phyloP scores from a whole-genome alignment of 1,140 invertebrate species.

The Schmidtea mediterranea region DNA sequence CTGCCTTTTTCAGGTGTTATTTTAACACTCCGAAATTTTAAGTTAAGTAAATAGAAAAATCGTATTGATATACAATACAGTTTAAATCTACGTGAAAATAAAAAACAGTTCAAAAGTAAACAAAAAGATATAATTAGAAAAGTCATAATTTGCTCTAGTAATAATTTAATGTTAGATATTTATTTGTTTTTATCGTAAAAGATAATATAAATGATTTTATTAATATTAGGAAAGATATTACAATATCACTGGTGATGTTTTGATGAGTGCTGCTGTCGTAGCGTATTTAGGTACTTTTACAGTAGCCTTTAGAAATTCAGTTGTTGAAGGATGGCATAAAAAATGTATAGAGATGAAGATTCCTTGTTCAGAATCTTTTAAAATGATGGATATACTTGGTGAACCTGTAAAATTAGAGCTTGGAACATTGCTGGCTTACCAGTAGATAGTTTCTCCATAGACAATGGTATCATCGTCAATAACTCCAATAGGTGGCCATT shows the following conservation, averaged over 20 bases:
- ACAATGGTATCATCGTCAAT: slow-evolving; percentile 27
- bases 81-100: too few relatives aligned
- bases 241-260: slow-evolving; percentile 26
- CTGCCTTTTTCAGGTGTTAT: too few relatives aligned
- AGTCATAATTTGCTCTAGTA: too few relatives aligned
- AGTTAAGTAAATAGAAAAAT: too few relatives aligned
- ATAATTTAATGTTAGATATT: too few relatives aligned
- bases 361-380: slow-evolving; percentile 23
- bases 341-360: slow-evolving; percentile 18
- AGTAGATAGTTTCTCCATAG: slow-evolving; percentile 26
- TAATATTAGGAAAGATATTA: slow-evolving; percentile 14
- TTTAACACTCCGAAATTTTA: too few relatives aligned
- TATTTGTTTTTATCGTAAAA: too few relatives aligned
- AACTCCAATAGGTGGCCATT: slow-evolving; percentile 27
- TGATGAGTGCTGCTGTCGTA: slow-evolving; percentile 23
- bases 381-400: slow-evolving; percentile 20
- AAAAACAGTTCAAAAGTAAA: too few relatives aligned
- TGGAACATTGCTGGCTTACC: slow-evolving; percentile 28
- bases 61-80: too few relatives aligned
- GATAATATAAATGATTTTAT: too few relatives aligned
- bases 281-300: slow-evolving; percentile 27
- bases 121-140: too few relatives aligned
- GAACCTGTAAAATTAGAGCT: slow-evolving; percentile 25
- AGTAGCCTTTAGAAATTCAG: slow-evolving; percentile 23
- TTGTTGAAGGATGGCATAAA: slow-evolving; percentile 19